Evolutionary conservation across 2,113 vertebrate genomes (phyloP), one percentile per base, ranked within the genome.

Genomic region (Psittacula cyanocephala): DNA sequence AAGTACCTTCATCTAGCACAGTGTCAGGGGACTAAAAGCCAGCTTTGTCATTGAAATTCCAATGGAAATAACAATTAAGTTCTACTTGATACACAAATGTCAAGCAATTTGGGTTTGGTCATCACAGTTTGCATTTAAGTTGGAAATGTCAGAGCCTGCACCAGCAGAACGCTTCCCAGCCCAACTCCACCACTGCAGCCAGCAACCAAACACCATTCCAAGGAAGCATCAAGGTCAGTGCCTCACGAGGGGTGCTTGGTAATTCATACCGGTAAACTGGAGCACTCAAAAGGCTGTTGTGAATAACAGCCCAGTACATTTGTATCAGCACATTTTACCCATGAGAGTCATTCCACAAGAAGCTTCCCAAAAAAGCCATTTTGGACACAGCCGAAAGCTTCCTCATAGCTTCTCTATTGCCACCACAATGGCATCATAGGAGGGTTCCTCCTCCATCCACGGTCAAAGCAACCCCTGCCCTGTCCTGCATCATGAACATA

Each of bases 261-360:
- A 94, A 97, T 94, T 97, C 81, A 87, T 91, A 95, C 74, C 90
- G 82, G 93, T 96, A 83, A 96, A 91, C 85, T 14, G 53, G 39
- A 91, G 84, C 10, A 31, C 50, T 93, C 69, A 59, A 49, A 91
- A 65, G 88, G 71, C 72, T 85, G 62, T 19, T 95, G 88, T 82
- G 89, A 93, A 95, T 87, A 95, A 69, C 23, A 81, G 67, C 86
- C 70, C 64, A 24, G 53, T 49, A 49, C 17, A 37, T 70, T 82
- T 69, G 13, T 49, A 94, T 78, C 82, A 53, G 57, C 18, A 10
- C 74, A 35, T 87, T 92, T 55, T 49, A 79, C 69, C 93, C 83
- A 29, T 2, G 31, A 33, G 55, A 89, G 44, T n/a, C 7, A 12
- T 23, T 81, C 76, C 50, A 65, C 18, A 16, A 25, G 47, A 76